Evolutionary conservation across 1,140 invertebrate species (phyloP), one percentile per base, ranked within the genome.

Genomic region (Drusus annulatus): DNA sequence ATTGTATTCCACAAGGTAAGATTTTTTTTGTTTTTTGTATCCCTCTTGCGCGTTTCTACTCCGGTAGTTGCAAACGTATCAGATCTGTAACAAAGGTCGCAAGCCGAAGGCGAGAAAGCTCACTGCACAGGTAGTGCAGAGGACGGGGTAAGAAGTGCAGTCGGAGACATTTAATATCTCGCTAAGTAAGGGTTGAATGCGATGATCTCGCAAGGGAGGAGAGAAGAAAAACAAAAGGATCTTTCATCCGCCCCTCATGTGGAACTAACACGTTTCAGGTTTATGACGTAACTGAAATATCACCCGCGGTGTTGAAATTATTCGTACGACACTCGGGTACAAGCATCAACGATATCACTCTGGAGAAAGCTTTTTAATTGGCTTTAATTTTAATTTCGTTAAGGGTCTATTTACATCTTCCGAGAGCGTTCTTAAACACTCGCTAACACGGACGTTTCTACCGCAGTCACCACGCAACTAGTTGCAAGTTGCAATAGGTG

Each of bases 161-260:
- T 63, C 23, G 45, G 36, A 71, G 68, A 71, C 68, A 71, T 71
- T 71, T 51, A 71, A 71, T 71, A 71, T 71, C 45, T 17, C 68
- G 68, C 68, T 71, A 71, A 71, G 68, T 71, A 71, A 71, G 68
- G 68, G 68, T 21, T 71, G 68, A 71, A 71, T 71, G 68, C 25
- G 45, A 71, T 71, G 36, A 71, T 71, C 68, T 71, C 68, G 15
- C 68, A 10, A 17, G 68, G 23, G 68, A 52, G 31, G 8, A 45
- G 17, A 45, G 36, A 71, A 71, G 36, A 71, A 19, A 21, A 19
- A 71, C 68, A 71, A 71, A 71, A 71, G 36, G 21, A 50, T 19
- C 17, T 71, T 71, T 71, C 68, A 71, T 45, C 68, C 25, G 31
- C 68, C 13, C 17, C 36, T n/a, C 19, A 45, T 52, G 68, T 50